Evolutionary conservation across 2,888 invertebrate species (phyloP), one percentile per base, ranked within the genome.

Genomic region (Euzophera pinguis): DNA sequence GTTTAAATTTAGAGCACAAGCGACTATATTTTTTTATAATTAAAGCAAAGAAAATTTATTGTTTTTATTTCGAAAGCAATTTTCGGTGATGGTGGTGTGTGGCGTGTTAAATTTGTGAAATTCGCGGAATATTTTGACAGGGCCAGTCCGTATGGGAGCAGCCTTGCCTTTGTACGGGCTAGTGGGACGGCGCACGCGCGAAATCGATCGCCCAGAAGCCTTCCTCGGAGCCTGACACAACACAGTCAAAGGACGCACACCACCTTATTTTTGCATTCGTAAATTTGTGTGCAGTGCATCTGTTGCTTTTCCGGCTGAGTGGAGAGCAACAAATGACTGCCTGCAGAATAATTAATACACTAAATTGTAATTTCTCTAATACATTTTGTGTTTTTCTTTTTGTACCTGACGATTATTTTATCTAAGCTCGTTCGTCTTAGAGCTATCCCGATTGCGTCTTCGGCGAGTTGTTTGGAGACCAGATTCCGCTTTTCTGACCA

Each of bases 81-180:
- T 58, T 56, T 53, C 1, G 12, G 12, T 47, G 53, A 16, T 47
- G 55, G 61, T 55, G 54, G 56, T 53, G 67, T 32, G 12, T 27
- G 66, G 72, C 71, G 72, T 73, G 72, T 59, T 60, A 65, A 71
- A 67, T 73, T 77, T 67, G 73, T 75, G 70, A 75, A 75, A 68
- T 69, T 67, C 69, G 63, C 69, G 72, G 78, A 63, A 73, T 85
- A 84, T 85, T 88, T 84, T 84, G 85, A 86, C 83, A 83, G 77
- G 69, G 76, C 75, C 67, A 66, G 74, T 74, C 64, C 66, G 70
- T 65, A 60, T 65, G 75, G 72, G 77, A 72, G 78, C 80, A 73
- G 77, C 72, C 78, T 75, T 63, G 79, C 78, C 79, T 84, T 83
- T 85, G 84, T 78, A 79, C 79, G 77, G 81, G 82, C 71, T 59